phyloP scores from a whole-genome alignment of 2,888 invertebrate species.

The Unio delphinus region DNA sequence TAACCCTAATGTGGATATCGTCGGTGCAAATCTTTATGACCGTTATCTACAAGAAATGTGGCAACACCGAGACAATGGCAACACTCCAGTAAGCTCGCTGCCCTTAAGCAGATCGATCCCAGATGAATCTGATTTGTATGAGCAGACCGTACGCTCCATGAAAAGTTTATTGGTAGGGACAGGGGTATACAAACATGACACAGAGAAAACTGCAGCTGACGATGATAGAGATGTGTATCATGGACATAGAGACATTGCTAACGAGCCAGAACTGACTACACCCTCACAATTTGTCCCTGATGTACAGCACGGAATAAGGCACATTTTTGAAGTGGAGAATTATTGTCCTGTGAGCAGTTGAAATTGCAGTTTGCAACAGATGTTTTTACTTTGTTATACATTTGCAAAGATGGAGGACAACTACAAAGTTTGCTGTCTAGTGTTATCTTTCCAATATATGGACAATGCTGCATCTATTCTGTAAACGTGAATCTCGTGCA shows the following conservation, averaged over 20 bases:
- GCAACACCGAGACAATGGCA: slow-evolving; percentile 34
- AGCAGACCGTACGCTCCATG: slow-evolving; percentile 63
- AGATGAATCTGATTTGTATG: slow-evolving; percentile 44
- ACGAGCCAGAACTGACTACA: slow-evolving; percentile 61
- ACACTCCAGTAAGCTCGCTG: slow-evolving; percentile 26
- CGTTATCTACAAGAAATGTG: slow-evolving; percentile 45
- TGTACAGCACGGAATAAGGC: slow-evolving; percentile 61
- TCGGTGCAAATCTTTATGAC: slow-evolving; percentile 70
- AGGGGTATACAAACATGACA: slow-evolving; percentile 65
- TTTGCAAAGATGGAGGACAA: too few relatives aligned
- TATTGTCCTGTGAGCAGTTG: slow-evolving; percentile 6
- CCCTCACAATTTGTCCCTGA: slow-evolving; percentile 62
- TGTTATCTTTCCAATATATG: too few relatives aligned
- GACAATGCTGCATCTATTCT: too few relatives aligned
- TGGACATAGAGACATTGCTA: slow-evolving; percentile 67
- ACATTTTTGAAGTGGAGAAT: slow-evolving; percentile 61
- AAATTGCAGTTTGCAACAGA: too few relatives aligned
- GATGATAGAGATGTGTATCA: slow-evolving; percentile 55
- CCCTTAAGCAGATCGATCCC: slow-evolving; percentile 64
- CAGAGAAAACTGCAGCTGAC: slow-evolving; percentile 23
- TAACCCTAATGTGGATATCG: slow-evolving; percentile 69
- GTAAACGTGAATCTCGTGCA: too few relatives aligned
- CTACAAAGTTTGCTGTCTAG: too few relatives aligned
- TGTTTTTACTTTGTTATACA: too few relatives aligned
- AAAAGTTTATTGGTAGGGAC: slow-evolving; percentile 68